Conservation (phyloP, 2,113 vertebrate species). For the Myxocyprinus asiaticus region DNA sequence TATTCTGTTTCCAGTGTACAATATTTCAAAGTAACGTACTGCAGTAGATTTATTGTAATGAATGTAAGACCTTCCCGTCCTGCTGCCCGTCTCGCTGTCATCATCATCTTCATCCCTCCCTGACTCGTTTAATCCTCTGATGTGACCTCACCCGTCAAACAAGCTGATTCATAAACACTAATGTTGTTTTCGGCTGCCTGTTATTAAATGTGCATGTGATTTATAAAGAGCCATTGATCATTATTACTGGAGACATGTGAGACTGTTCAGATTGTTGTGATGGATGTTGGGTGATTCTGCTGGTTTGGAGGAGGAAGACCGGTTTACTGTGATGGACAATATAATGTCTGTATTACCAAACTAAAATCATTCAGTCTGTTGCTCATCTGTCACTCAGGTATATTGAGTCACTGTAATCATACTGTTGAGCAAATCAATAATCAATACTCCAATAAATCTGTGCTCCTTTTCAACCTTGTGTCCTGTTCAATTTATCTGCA, state of each 20-base stretch:
- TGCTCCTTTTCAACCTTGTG: too few species aligned
- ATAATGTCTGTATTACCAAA: background rate
- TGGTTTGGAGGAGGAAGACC: background rate
- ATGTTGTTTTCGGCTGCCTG: background rate
- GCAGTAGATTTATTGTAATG: background rate
- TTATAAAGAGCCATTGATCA: background rate
- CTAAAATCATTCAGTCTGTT: background rate
- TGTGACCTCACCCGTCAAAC: background rate
- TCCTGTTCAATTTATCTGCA: too few species aligned
- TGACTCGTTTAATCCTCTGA: background rate
- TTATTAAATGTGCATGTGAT: background rate
- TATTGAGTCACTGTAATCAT: slow-evolving; percentile 56
- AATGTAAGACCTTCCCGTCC: background rate
- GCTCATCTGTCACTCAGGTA: slow-evolving; percentile 69
- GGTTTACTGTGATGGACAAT: slow-evolving; percentile 38
- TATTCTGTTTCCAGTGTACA: background rate
- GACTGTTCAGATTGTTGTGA: too few species aligned
- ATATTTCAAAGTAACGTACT: background rate
- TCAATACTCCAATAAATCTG: slow-evolving; percentile 51
- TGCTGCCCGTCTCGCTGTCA: too few species aligned
- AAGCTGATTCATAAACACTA: background rate
- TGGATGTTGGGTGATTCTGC: background rate
- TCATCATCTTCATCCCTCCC: background rate
- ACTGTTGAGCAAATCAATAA: slow-evolving; percentile 51
- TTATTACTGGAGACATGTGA: too few species aligned